Percentiles rank a stretch among this genome's conserved stretches.
These are phyloP conservation scores for Prolemur simus DNA, from an alignment of 2,113 vertebrate species.

Conservation along the genomic window DNA sequence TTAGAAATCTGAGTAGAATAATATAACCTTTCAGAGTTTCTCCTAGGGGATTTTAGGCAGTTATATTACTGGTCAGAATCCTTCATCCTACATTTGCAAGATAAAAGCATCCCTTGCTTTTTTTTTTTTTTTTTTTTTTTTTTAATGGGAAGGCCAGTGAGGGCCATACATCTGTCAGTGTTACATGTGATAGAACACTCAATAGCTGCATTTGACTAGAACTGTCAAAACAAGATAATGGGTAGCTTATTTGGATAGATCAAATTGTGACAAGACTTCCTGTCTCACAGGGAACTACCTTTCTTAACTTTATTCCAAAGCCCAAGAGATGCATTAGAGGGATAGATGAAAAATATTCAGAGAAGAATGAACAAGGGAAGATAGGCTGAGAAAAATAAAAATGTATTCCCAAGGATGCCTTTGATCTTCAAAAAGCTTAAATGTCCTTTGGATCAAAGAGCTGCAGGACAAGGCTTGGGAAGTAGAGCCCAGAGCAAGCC, in stretches of 20 bases:
- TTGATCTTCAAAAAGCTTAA: slow-evolving; percentile 25
- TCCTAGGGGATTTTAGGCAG: background rate
- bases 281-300: background rate
- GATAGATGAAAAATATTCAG: background rate
- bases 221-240: slow-evolving; percentile 36
- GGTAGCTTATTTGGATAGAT: background rate
- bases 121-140: background rate
- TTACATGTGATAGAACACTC: background rate
- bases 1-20: background rate
- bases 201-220: slow-evolving; percentile 1
- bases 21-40: background rate
- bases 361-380: background rate
- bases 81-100: background rate
- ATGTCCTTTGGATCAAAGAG: background rate
- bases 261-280: background rate
- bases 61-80: background rate
- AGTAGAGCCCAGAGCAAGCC: background rate
- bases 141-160: background rate
- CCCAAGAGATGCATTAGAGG: background rate
- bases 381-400: background rate
- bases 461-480: background rate
- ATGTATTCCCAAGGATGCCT: background rate
- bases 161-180: background rate
- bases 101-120: background rate
- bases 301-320: background rate